These are phyloP conservation scores for Sitta carolinensis DNA, from an alignment of 2,797 vertebrate genomes.

Conservation along the genomic window DNA sequence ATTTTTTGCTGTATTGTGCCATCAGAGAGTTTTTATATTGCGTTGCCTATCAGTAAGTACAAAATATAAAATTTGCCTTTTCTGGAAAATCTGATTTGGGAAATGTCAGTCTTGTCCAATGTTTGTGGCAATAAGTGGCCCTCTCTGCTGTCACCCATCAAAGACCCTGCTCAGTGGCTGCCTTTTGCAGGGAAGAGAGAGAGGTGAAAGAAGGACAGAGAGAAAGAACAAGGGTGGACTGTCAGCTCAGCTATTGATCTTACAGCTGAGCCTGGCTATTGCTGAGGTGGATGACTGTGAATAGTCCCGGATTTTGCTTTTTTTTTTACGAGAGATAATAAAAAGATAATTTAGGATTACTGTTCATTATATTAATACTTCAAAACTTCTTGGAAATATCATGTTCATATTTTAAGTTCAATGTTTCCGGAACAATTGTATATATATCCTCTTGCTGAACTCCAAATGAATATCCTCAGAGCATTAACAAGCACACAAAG, in stretches of 20 bases:
- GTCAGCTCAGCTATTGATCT: background rate
- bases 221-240: background rate
- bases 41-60: background rate
- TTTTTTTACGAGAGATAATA: background rate
- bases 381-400: slow-evolving; percentile 43
- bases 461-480: background rate
- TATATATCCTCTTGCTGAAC: background rate
- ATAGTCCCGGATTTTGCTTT: background rate
- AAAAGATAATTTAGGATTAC: slow-evolving; percentile 32
- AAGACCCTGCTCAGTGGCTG: background rate
- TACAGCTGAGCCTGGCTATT: background rate
- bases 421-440: background rate
- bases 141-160: background rate
- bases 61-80: background rate
- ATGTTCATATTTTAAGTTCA: background rate
- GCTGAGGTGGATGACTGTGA: background rate
- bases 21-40: background rate
- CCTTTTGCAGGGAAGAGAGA: background rate
- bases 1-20: background rate
- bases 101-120: background rate
- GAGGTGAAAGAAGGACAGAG: background rate
- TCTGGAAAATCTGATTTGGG: background rate
- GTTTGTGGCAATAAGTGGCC: background rate
- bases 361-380: background rate
- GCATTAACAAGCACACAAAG: background rate